Evolutionary conservation across 2,797 vertebrate species (phyloP).

Genomic region (Platyrinchus mystaceus): DNA sequence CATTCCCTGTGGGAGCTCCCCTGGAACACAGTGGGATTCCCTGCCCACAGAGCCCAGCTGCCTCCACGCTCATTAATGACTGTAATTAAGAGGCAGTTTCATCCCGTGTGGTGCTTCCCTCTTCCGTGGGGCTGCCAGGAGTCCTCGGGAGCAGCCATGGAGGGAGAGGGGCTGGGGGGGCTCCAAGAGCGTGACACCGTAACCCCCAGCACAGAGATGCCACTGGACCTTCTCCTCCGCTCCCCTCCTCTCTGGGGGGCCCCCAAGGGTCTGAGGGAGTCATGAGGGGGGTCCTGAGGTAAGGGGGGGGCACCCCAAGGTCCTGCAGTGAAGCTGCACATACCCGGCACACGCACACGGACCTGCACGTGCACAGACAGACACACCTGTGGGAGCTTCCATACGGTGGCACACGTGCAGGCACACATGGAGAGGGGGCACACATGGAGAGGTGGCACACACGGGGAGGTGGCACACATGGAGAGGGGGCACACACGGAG

Average conservation of each 20-base stretch:
- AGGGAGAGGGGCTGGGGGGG: not conserved
- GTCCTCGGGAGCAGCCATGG: not conserved
- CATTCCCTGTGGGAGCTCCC: not conserved
- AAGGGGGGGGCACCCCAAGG: not conserved
- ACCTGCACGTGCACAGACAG: not conserved
- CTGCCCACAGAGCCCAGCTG: not conserved
- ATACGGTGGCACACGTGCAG: fast-evolving
- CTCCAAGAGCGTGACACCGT: not conserved
- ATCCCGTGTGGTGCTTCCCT: not conserved
- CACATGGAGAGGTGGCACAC: not conserved
- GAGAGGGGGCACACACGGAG: too few species aligned
- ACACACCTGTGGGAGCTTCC: not conserved
- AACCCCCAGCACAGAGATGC: not conserved
- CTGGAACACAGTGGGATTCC: not conserved
- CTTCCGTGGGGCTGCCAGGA: not conserved
- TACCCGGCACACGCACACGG: too few species aligned
- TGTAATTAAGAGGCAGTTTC: conserved; percentile 46
- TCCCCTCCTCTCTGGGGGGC: too few species aligned
- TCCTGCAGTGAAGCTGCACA: fast-evolving
- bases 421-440: not conserved
- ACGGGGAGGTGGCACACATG: too few species aligned
- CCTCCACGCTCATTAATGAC: conserved; percentile 31
- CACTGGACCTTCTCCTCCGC: not conserved
- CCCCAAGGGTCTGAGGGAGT: too few species aligned
- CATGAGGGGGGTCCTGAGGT: not conserved